These are phyloP conservation scores for Hirtodrosophila confusa DNA, from an alignment of 2,888 invertebrate genomes.

Conservation along the genomic window DNA sequence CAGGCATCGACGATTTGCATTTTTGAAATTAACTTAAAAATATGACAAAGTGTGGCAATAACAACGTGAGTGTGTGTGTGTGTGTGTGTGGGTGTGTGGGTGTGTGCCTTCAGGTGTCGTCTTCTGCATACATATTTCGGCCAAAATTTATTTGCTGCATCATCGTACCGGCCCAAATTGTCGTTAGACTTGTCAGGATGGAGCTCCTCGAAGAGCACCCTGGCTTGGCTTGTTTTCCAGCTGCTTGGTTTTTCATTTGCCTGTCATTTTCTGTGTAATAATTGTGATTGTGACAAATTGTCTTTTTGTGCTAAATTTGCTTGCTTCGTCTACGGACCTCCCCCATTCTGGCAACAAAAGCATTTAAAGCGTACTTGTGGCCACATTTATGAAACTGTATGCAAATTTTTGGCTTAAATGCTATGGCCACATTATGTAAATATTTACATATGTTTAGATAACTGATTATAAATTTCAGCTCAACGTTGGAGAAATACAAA, in stretches of 20 bases:
- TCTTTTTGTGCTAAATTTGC: conserved; percentile 45
- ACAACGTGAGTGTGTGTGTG: background rate
- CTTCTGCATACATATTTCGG: conserved; percentile 35
- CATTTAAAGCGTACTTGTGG: conserved; percentile 42
- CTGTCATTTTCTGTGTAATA: conserved; percentile 67
- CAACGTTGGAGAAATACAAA: too few species aligned
- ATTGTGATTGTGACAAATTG: conserved; percentile 79
- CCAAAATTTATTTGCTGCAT: conserved; percentile 64
- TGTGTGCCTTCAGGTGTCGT: conserved; percentile 28
- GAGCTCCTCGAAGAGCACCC: background rate
- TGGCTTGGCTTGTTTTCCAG: conserved; percentile 66
- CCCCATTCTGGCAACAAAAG: conserved; percentile 5
- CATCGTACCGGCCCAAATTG: conserved; percentile 47
- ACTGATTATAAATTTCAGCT: too few species aligned
- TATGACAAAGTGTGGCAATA: conserved; percentile 64
- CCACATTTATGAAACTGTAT: conserved; percentile 36
- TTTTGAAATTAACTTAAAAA: conserved; percentile 76
- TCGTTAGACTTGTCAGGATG: conserved; percentile 25
- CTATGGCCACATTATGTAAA: conserved; percentile 39
- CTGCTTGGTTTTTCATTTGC: conserved; percentile 67
- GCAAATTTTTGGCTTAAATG: conserved; percentile 48
- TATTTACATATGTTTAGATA: background rate
- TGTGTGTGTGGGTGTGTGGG: background rate
- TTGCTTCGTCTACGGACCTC: conserved; percentile 1
- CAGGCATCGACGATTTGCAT: conserved; percentile 72